phyloP scores from a whole-genome alignment of 1,140 invertebrate genomes.

The Riptortus pedestris region DNA sequence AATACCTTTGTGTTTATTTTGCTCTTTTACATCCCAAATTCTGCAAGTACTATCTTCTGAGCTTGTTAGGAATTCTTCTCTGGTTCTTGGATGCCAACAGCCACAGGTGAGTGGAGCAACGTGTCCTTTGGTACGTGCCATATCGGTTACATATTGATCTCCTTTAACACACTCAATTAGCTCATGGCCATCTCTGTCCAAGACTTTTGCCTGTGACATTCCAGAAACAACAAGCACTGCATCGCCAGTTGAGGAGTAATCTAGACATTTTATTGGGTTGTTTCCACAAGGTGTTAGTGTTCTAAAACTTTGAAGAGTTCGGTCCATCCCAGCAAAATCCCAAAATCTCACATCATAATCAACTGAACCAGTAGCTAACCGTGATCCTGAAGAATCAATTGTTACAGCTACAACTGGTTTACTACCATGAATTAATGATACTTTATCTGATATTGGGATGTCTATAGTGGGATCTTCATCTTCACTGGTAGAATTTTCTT shows the following conservation, averaged over 20 bases:
- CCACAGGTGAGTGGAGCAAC: slow-evolving; percentile 82
- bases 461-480: slow-evolving; percentile 44
- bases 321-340: slow-evolving; percentile 98
- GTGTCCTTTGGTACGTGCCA: slow-evolving; percentile 91
- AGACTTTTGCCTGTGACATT: slow-evolving; percentile 79
- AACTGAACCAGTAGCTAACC: slow-evolving; percentile 82
- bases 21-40: slow-evolving; percentile 74
- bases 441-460: slow-evolving; percentile 74
- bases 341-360: slow-evolving; percentile 95
- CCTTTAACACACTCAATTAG: slow-evolving; percentile 91
- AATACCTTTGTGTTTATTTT: slow-evolving; percentile 66
- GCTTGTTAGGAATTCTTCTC: slow-evolving; percentile 90
- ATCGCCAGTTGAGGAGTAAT: slow-evolving; percentile 91
- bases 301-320: slow-evolving; percentile 79
- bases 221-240: slow-evolving; percentile 89
- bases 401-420: slow-evolving; percentile 80
- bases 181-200: slow-evolving; percentile 94
- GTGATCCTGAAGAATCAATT: slow-evolving; percentile 83
- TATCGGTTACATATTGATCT: slow-evolving; percentile 92
- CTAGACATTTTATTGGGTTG: slow-evolving; percentile 80
- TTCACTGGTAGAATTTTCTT: slow-evolving; percentile 44
- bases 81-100: slow-evolving; percentile 83
- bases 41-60: slow-evolving; percentile 85
- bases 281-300: slow-evolving; percentile 87
- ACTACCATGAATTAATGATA: slow-evolving; percentile 70